Evolutionary conservation across 2,888 invertebrate genomes (phyloP).

Genomic region (Protonemura montana): DNA sequence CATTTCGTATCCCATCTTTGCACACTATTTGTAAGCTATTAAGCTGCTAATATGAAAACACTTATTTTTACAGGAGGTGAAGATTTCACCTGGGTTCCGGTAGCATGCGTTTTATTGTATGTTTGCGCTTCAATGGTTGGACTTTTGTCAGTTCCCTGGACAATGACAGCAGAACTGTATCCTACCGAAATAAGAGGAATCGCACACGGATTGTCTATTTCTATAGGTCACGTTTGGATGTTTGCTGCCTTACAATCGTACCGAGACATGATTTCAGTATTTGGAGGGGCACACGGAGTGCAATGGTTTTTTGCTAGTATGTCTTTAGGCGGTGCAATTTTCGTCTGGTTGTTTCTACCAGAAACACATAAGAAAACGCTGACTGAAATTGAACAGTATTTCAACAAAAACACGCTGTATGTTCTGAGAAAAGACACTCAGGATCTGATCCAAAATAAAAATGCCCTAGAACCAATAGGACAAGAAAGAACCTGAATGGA

Average conservation of each 20-base stretch:
- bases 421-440: conserved; percentile 27
- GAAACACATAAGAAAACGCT: conserved; percentile 62
- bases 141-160: conserved; percentile 69
- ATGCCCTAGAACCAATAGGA: not conserved
- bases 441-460: not conserved
- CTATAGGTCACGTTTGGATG: conserved; percentile 66
- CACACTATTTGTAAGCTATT: not conserved
- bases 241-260: conserved; percentile 66
- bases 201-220: conserved; percentile 67
- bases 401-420: conserved; percentile 51
- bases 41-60: not conserved
- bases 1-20: not conserved
- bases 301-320: conserved; percentile 50
- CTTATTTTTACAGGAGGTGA: conserved; percentile 43
- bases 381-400: conserved; percentile 62
- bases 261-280: conserved; percentile 53
- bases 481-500: no score
- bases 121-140: conserved; percentile 69
- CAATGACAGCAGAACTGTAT: conserved; percentile 71
- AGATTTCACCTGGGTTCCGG: conserved; percentile 57
- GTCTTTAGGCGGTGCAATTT: conserved; percentile 54
- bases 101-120: conserved; percentile 63
- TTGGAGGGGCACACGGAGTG: conserved; percentile 54
- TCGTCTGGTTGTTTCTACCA: conserved; percentile 61
- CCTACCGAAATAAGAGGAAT: conserved; percentile 68